Conservation (phyloP, 1,140 invertebrate genomes). For the Steinernema khuongi region DNA sequence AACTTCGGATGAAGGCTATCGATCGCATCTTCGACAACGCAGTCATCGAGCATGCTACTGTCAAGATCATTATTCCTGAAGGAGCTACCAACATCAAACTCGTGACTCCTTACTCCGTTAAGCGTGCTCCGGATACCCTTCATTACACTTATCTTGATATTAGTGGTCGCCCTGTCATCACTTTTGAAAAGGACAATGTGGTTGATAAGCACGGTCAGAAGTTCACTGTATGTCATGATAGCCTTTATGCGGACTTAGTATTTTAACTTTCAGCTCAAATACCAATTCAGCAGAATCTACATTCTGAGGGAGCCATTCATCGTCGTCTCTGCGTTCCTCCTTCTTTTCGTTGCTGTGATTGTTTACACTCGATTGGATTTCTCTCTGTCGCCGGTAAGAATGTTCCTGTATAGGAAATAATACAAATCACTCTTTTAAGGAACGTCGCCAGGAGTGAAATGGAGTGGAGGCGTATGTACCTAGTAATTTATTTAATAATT, state of each 20-base stretch:
- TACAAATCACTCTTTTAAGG: background rate
- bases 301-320: slow-evolving; percentile 88
- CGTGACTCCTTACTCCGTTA: slow-evolving; percentile 75
- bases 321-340: slow-evolving; percentile 78
- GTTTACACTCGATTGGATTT: slow-evolving; percentile 91
- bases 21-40: slow-evolving; percentile 96
- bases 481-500: too few relatives aligned
- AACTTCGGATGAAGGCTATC: slow-evolving; percentile 81
- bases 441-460: background rate
- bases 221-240: slow-evolving; percentile 63
- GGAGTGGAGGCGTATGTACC: too few relatives aligned
- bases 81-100: slow-evolving; percentile 76
- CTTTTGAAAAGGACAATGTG: slow-evolving; percentile 77
- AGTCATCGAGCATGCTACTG: slow-evolving; percentile 80
- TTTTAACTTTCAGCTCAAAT: slow-evolving; percentile 67
- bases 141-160: slow-evolving; percentile 93
- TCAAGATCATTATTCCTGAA: slow-evolving; percentile 90
- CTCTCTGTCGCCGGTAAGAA: slow-evolving; percentile 69
- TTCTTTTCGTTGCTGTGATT: slow-evolving; percentile 84
- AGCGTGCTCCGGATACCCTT: slow-evolving; percentile 70
- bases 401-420: background rate
- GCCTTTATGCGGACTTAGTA: slow-evolving; percentile 15
- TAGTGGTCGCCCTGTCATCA: slow-evolving; percentile 79
- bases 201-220: slow-evolving; percentile 95
- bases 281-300: slow-evolving; percentile 73